Conservation (phyloP, 2,113 vertebrate genomes). For the Limanda limanda region DNA sequence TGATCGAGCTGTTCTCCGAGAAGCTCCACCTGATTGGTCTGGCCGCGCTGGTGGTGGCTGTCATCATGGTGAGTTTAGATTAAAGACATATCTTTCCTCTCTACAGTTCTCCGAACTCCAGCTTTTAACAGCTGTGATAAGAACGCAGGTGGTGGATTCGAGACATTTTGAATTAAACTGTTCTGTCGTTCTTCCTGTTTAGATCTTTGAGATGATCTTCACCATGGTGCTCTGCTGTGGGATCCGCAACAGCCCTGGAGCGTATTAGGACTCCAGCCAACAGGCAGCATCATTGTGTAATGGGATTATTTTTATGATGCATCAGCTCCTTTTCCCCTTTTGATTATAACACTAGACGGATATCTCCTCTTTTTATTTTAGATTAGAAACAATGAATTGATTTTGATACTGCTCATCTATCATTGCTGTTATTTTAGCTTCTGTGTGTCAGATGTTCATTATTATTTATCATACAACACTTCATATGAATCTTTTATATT, state of each 20-base stretch:
- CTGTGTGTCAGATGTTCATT: conserved; percentile 20
- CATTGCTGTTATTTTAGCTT: conserved; percentile 27
- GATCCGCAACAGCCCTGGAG: conserved; percentile 76
- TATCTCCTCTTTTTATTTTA: conserved; percentile 43
- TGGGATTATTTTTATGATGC: conserved; percentile 16
- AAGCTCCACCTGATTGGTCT: conserved; percentile 95
- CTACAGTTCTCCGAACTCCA: background rate
- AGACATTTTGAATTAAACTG: conserved; percentile 13
- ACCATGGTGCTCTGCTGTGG: conserved; percentile 82
- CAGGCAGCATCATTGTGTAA: background rate
- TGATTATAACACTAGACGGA: conserved; percentile 33
- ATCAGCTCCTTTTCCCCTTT: conserved; percentile 17
- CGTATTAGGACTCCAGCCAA: conserved; percentile 53
- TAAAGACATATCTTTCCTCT: background rate
- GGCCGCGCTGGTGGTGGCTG: conserved; percentile 90
- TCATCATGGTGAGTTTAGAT: conserved; percentile 91
- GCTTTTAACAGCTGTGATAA: conserved; percentile 11
- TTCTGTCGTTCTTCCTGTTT: background rate
- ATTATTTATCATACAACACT: conserved; percentile 53
- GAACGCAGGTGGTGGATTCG: background rate
- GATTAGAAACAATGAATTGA: conserved; percentile 33
- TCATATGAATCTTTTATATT: conserved; percentile 53
- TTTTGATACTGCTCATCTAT: conserved; percentile 31
- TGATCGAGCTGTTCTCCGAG: conserved; percentile 89
- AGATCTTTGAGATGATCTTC: conserved; percentile 83